These are phyloP conservation scores for Pandemis corylana DNA, from an alignment of 2,888 invertebrate species.

Conservation along the genomic window DNA sequence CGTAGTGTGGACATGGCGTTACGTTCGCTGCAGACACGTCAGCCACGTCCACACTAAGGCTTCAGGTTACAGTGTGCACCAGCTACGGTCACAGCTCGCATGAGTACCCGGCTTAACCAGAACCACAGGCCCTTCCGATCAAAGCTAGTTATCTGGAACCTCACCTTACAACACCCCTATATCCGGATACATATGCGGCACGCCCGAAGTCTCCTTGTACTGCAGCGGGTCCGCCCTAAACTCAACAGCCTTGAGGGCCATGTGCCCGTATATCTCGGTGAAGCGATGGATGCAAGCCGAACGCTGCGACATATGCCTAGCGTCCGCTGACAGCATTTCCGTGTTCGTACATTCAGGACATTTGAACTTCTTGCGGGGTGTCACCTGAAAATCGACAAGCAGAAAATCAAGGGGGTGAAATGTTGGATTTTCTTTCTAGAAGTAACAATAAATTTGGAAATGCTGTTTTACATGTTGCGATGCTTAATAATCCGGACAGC, in stretches of 20 bases:
- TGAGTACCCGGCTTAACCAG: no score
- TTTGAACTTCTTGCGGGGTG: constrained; percentile 98
- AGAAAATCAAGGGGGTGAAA: not conserved
- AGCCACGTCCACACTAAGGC: no score
- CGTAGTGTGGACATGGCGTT: no score
- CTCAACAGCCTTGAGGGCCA: constrained; percentile 95
- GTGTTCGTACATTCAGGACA: constrained; percentile 97
- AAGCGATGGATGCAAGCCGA: constrained; percentile 95
- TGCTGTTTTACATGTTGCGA: no score
- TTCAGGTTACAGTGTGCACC: no score
- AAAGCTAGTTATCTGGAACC: no score
- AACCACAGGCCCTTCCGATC: no score
- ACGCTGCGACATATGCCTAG: constrained; percentile 96
- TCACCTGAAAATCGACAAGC: constrained; percentile 85
- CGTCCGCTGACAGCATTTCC: constrained; percentile 96
- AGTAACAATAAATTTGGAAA: no score
- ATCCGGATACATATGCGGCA: constrained; percentile 93
- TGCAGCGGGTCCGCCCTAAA: constrained; percentile 98
- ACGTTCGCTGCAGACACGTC: no score
- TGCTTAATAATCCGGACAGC: no score
- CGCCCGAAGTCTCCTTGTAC: constrained; percentile 93
- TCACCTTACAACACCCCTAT: constrained; percentile 92
- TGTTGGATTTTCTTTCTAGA: no score
- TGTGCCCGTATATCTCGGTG: constrained; percentile 91
- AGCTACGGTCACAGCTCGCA: no score